These are phyloP conservation scores for Pseudomyrmex concolor DNA, from an alignment of 1,140 invertebrate genomes.

Conservation along the genomic window DNA sequence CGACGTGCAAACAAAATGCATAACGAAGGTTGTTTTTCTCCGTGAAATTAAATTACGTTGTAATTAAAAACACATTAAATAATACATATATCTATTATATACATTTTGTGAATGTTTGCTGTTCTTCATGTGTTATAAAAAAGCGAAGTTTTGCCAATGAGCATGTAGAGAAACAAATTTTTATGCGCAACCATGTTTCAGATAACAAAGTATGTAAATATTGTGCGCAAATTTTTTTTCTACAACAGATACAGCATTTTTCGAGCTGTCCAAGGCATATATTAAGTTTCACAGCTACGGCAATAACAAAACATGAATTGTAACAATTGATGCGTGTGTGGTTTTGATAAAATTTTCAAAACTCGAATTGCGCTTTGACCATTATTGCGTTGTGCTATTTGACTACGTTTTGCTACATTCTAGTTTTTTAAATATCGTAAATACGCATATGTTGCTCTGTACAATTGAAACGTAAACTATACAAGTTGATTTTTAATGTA, in stretches of 20 bases:
- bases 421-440: slow-evolving; percentile 22
- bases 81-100: too few species aligned
- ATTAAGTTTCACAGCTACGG: slow-evolving; percentile 41
- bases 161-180: slow-evolving; percentile 14
- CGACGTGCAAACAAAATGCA: too few species aligned
- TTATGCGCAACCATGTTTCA: background rate
- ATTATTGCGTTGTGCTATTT: background rate
- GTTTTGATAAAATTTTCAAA: slow-evolving; percentile 1
- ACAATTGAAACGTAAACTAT: background rate
- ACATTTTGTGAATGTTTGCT: too few species aligned
- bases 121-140: too few species aligned
- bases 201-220: slow-evolving; percentile 28
- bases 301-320: slow-evolving; percentile 13
- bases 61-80: too few species aligned
- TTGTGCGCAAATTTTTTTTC: slow-evolving; percentile 3
- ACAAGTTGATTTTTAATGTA: background rate
- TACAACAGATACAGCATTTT: background rate
- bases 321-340: background rate
- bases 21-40: too few species aligned
- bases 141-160: background rate
- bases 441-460: background rate
- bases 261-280: slow-evolving; percentile 9
- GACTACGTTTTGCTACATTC: slow-evolving; percentile 7
- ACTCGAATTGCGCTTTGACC: background rate
- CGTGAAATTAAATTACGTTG: too few species aligned